These are phyloP conservation scores for Dicranocentrus wangi DNA, from an alignment of 2,888 invertebrate species.

Conservation along the genomic window DNA sequence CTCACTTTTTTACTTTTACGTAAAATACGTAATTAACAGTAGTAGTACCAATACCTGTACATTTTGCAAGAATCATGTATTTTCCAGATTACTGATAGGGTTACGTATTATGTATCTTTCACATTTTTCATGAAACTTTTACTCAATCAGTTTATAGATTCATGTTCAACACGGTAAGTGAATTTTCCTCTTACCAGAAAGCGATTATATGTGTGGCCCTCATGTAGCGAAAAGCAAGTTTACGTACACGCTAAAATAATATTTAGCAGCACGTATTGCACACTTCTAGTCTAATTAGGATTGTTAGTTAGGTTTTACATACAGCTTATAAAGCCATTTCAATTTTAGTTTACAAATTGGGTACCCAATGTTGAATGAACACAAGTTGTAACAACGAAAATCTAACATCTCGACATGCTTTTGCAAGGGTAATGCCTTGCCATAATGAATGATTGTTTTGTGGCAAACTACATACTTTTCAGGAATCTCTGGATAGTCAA, in stretches of 20 bases:
- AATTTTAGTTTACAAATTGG: no score
- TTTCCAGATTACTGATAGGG: not conserved
- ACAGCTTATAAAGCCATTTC: no score
- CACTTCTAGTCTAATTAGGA: no score
- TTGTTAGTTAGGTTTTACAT: no score
- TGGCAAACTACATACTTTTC: slow-evolving; percentile 3
- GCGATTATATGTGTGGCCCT: not conserved
- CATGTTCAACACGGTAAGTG: not conserved
- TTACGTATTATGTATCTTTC: slow-evolving; percentile 3
- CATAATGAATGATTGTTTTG: slow-evolving; percentile 14
- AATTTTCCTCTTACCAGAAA: not conserved
- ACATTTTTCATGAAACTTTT: slow-evolving; percentile 19
- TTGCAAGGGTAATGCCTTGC: no score
- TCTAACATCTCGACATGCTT: not conserved
- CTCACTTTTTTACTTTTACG: slow-evolving; percentile 54
- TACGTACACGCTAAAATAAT: not conserved
- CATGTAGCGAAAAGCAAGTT: slow-evolving; percentile 7
- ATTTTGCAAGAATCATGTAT: slow-evolving; percentile 12
- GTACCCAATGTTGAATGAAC: no score
- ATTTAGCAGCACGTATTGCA: slow-evolving; percentile 1
- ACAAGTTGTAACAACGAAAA: no score
- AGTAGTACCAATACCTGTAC: slow-evolving; percentile 57
- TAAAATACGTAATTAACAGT: slow-evolving; percentile 47
- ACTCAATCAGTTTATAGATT: not conserved
- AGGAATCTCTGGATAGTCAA: slow-evolving; percentile 45